Evolutionary conservation across 2,888 invertebrate genomes (phyloP).

Genomic region (Auanema sp.): DNA sequence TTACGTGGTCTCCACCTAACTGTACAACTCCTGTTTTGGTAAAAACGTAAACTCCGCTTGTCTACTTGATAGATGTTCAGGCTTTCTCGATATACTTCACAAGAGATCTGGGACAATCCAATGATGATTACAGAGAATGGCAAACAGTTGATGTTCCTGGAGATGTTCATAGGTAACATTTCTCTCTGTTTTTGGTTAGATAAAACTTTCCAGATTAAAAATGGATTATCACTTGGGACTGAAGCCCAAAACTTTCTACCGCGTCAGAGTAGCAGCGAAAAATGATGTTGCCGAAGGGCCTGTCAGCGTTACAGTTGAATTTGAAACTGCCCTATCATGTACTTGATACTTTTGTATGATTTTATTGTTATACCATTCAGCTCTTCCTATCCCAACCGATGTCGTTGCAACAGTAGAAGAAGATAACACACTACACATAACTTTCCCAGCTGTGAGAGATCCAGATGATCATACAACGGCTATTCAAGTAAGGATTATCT

Average conservation of each 20-base stretch:
- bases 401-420: conserved; percentile 31
- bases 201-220: conserved; percentile 25
- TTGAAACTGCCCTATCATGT: conserved; percentile 41
- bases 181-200: neutral
- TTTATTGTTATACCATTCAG: conserved; percentile 17
- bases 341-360: neutral
- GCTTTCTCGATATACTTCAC: conserved; percentile 42
- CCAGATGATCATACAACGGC: conserved; percentile 44
- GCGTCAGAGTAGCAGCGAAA: conserved; percentile 35
- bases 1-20: conserved; percentile 37
- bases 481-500: conserved; percentile 26
- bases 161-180: conserved; percentile 8
- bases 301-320: conserved; percentile 35
- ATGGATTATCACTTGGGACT: conserved; percentile 37
- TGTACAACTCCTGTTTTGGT: conserved; percentile 36
- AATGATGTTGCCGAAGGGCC: conserved; percentile 41
- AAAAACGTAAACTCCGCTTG: neutral
- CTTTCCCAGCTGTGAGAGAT: conserved; percentile 38
- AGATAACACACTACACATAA: conserved; percentile 38
- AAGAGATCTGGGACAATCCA: conserved; percentile 35
- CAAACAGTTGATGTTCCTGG: conserved; percentile 27
- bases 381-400: conserved; percentile 47
- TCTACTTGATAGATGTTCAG: too few species aligned
- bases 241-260: conserved; percentile 46
- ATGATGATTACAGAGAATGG: conserved; percentile 42